phyloP scores from a whole-genome alignment of 2,113 vertebrate genomes.

The Nothocercus julius region DNA sequence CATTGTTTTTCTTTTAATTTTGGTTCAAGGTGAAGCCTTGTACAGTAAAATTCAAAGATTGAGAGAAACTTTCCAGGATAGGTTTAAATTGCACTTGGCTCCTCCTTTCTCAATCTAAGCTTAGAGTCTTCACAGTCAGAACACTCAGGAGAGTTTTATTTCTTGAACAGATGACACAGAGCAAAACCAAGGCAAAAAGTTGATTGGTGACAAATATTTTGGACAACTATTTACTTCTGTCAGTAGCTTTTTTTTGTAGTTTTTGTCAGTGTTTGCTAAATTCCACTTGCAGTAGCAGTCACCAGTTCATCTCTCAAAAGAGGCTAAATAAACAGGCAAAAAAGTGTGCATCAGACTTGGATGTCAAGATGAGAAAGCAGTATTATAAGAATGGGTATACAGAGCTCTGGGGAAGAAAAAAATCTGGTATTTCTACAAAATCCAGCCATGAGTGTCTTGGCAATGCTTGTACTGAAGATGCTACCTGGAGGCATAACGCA shows the following conservation, averaged over 20 bases:
- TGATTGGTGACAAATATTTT: neutral
- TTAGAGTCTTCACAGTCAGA: neutral
- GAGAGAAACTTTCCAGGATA: neutral
- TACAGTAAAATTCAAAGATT: neutral
- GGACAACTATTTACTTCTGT: neutral
- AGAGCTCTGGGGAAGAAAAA: neutral
- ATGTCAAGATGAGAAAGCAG: neutral
- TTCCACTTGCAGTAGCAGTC: neutral
- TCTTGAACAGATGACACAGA: neutral
- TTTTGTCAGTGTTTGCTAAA: neutral
- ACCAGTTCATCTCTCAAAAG: neutral
- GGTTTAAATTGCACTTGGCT: neutral
- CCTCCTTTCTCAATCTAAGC: neutral
- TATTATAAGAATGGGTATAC: neutral
- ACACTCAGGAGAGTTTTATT: neutral
- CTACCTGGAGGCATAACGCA: neutral
- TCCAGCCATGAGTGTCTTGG: neutral
- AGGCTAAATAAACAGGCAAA: neutral
- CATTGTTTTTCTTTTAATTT: neutral
- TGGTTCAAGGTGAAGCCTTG: neutral
- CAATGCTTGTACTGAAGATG: neutral
- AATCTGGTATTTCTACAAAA: neutral
- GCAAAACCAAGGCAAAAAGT: neutral
- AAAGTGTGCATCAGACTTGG: neutral
- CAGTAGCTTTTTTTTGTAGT: neutral